Conservation (phyloP, 2,888 invertebrate genomes). For the Onchidella celtica region DNA sequence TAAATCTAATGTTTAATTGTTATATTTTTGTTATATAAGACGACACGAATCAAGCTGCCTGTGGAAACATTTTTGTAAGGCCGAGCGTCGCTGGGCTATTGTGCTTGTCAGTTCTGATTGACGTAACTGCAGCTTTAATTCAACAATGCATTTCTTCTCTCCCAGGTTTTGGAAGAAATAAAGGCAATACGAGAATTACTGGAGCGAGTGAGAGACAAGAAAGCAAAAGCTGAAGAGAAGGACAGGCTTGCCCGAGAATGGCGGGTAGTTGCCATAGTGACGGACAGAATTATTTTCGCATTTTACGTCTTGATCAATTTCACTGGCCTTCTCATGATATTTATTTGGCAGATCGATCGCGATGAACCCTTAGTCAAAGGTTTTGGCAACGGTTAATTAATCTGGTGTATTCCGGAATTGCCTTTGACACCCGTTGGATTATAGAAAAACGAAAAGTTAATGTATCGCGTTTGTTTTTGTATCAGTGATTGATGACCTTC, state of each 20-base stretch:
- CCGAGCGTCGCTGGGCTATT: too few relatives aligned
- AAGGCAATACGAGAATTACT: conserved; percentile 73
- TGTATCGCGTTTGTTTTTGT: too few relatives aligned
- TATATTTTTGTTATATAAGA: too few relatives aligned
- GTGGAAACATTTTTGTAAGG: too few relatives aligned
- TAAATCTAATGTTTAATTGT: too few relatives aligned
- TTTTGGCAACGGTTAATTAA: not conserved
- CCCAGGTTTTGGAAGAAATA: conserved; percentile 64
- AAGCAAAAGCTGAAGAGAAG: conserved; percentile 7
- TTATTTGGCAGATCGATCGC: conserved; percentile 60
- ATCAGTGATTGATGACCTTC: too few relatives aligned
- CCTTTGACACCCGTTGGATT: not conserved
- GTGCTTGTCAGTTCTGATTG: too few relatives aligned
- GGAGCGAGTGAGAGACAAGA: conserved; percentile 56
- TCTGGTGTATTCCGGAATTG: not conserved
- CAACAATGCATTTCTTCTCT: not conserved
- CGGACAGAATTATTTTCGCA: conserved; percentile 75
- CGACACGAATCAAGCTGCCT: too few relatives aligned
- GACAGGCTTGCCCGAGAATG: conserved; percentile 26
- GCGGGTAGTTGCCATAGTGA: conserved; percentile 71
- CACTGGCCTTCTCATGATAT: conserved; percentile 71
- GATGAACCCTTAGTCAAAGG: conserved; percentile 10
- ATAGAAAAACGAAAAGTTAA: too few relatives aligned
- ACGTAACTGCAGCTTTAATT: too few relatives aligned
- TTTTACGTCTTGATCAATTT: conserved; percentile 72